A percentile compares a stretch with the other conserved stretches of the same genome.
Evolutionary conservation across 2,797 vertebrate genomes (phyloP).

Genomic region (Erethizon dorsatum): DNA sequence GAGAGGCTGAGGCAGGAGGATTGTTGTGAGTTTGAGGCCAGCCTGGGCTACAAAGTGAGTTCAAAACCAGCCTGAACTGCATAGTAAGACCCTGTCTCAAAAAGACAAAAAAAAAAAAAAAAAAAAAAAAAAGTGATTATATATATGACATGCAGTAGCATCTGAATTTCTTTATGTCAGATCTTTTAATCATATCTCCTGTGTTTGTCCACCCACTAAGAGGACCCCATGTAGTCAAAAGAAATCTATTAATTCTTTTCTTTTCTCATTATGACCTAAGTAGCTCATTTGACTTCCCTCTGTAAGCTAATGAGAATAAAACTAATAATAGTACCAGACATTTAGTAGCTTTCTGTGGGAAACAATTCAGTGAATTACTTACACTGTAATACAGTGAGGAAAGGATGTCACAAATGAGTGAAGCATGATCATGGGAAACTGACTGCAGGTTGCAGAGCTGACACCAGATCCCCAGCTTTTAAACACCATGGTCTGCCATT

Average conservation of each 20-base stretch:
- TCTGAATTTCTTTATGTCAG: background rate
- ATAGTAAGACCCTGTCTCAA: too few species aligned
- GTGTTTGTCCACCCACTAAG: background rate
- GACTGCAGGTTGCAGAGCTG: background rate
- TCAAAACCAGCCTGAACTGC: too few species aligned
- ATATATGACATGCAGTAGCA: background rate
- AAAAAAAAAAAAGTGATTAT: background rate
- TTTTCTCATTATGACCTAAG: background rate
- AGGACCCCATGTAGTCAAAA: background rate
- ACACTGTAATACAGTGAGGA: background rate
- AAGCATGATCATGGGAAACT: background rate
- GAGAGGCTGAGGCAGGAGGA: too few species aligned
- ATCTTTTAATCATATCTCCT: background rate
- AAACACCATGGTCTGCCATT: background rate
- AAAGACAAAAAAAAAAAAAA: too few species aligned
- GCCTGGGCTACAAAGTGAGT: too few species aligned
- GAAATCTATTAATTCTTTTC: background rate
- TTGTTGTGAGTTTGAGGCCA: too few species aligned
- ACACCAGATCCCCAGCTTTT: background rate
- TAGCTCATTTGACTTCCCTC: background rate
- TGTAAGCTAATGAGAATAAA: conserved; percentile 35
- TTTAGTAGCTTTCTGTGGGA: background rate
- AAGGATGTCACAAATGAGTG: background rate
- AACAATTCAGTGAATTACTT: background rate
- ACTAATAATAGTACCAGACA: background rate